These are phyloP conservation scores for Melolontha melolontha DNA, from an alignment of 2,888 invertebrate genomes.

Conservation along the genomic window DNA sequence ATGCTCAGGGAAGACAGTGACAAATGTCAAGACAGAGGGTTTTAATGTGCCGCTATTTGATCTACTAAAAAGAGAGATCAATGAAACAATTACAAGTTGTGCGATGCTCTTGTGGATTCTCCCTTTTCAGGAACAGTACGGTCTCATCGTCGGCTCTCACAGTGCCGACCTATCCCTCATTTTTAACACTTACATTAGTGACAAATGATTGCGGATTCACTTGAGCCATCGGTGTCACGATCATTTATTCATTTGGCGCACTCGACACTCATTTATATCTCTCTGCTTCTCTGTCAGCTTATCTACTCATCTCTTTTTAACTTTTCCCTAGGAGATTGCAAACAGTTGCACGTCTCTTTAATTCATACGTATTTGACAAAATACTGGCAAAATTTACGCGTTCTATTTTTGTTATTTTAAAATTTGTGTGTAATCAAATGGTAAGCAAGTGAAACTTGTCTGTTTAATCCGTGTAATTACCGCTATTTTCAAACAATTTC, in stretches of 20 bases:
- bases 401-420: too few relatives aligned
- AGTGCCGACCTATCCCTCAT: slow-evolving; percentile 58
- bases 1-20: slow-evolving; percentile 35
- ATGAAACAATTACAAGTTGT: slow-evolving; percentile 64
- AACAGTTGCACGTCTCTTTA: neutral
- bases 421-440: too few relatives aligned
- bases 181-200: slow-evolving; percentile 66
- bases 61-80: slow-evolving; percentile 61
- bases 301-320: neutral
- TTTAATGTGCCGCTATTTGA: slow-evolving; percentile 52
- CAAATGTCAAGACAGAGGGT: slow-evolving; percentile 40
- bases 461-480: too few relatives aligned
- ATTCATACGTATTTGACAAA: slow-evolving; percentile 5
- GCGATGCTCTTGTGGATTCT: slow-evolving; percentile 56
- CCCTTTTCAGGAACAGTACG: slow-evolving; percentile 67
- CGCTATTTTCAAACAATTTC: too few relatives aligned
- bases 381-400: neutral
- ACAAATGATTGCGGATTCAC: slow-evolving; percentile 60
- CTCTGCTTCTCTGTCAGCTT: slow-evolving; percentile 7
- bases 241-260: slow-evolving; percentile 52
- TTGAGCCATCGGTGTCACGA: slow-evolving; percentile 50
- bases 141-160: slow-evolving; percentile 56
- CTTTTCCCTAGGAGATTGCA: neutral
- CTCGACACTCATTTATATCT: slow-evolving; percentile 45
- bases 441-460: too few relatives aligned